phyloP scores from a whole-genome alignment of 2,888 invertebrate species.

The Tachystola acroxantha region DNA sequence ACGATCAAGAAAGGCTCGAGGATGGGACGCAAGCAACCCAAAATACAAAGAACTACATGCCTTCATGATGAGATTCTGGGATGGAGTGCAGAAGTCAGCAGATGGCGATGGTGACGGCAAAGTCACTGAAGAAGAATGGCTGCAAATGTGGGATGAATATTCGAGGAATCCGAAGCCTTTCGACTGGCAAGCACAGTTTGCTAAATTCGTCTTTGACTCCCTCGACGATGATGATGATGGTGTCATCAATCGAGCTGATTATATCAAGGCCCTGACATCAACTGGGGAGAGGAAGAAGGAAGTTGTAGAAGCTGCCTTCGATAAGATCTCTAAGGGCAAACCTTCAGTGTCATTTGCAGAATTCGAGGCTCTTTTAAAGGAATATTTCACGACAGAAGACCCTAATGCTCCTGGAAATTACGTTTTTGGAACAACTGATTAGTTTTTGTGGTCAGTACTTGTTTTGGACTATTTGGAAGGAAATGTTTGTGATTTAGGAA shows the following conservation, averaged over 20 bases:
- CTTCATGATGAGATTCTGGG: conserved; percentile 89
- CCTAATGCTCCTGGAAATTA: not conserved
- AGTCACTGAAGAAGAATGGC: conserved; percentile 93
- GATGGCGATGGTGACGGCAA: conserved; percentile 91
- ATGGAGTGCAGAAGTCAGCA: conserved; percentile 87
- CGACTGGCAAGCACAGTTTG: not conserved
- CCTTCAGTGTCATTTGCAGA: not conserved
- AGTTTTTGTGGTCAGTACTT: too few relatives aligned
- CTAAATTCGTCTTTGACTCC: not conserved
- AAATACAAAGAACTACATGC: conserved; percentile 86
- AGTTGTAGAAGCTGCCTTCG: not conserved
- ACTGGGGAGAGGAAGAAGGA: not conserved
- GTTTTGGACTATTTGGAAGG: too few relatives aligned
- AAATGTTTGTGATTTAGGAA: too few relatives aligned
- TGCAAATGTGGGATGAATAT: conserved; percentile 90
- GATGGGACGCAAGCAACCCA: conserved; percentile 85
- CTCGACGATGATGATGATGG: not conserved
- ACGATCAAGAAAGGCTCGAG: conserved; percentile 88
- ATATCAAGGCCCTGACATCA: not conserved
- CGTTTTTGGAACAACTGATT: not conserved
- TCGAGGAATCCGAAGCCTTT: conserved; percentile 70
- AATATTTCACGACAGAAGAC: conserved; percentile 74
- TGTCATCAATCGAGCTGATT: not conserved
- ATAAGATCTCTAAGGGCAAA: not conserved
- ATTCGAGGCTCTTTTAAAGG: conserved; percentile 77